Conservation (phyloP, 2,113 vertebrate genomes). For the Cebidichthys violaceus region DNA sequence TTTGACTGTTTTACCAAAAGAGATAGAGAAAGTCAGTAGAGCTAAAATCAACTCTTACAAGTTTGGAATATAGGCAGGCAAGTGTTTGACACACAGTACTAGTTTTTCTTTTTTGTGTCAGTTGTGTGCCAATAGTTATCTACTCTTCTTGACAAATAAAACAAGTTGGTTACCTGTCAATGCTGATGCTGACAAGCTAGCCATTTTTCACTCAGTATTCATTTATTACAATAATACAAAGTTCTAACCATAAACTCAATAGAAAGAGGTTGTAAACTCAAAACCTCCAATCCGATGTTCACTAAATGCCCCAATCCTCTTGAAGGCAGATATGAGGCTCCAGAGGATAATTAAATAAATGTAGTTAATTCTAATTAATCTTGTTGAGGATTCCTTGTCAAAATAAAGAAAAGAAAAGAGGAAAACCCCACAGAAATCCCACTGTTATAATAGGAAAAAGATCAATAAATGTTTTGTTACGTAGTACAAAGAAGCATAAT, state of each 20-base stretch:
- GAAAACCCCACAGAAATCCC: not conserved
- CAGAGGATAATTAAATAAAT: constrained; percentile 61
- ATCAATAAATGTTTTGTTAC: not conserved
- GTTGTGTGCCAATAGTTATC: not conserved
- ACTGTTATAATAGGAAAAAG: not conserved
- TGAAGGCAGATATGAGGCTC: constrained; percentile 30
- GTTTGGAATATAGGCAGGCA: not conserved
- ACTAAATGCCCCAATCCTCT: not conserved
- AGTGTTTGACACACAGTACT: not conserved
- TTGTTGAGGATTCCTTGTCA: constrained; percentile 40
- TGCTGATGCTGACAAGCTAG: not conserved
- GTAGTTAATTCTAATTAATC: constrained; percentile 64
- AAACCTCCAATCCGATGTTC: too few relatives aligned
- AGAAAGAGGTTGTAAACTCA: not conserved
- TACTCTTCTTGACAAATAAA: not conserved
- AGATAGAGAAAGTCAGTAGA: not conserved
- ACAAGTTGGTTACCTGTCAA: not conserved
- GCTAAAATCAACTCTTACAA: not conserved
- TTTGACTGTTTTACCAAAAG: not conserved
- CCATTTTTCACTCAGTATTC: not conserved
- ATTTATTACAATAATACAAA: constrained; percentile 8
- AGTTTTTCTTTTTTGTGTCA: not conserved
- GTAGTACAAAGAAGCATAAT: too few relatives aligned
- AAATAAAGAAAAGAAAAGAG: constrained; percentile 23
- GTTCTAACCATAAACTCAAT: not conserved